phyloP scores from a whole-genome alignment of 2,797 vertebrate genomes.

The Pipistrellus pipistrellus region DNA sequence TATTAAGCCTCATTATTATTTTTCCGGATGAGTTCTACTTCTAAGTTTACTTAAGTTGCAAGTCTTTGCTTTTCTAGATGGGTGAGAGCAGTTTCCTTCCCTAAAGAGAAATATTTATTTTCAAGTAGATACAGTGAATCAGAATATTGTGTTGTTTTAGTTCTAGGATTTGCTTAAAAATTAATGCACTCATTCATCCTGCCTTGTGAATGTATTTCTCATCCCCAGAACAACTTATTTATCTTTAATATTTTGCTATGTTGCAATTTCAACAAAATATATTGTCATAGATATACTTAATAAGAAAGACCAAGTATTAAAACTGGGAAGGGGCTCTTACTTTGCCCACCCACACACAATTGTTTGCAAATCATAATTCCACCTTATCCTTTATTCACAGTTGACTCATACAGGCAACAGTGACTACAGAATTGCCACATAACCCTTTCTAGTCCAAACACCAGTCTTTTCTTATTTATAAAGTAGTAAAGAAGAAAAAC shows the following conservation, averaged over 20 bases:
- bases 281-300: neutral
- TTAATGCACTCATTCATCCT: slow-evolving; percentile 30
- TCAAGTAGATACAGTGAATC: slow-evolving; percentile 51
- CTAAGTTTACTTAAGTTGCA: slow-evolving; percentile 50
- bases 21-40: slow-evolving; percentile 14
- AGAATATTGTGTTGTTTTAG: slow-evolving; percentile 36
- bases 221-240: slow-evolving; percentile 21
- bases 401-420: neutral
- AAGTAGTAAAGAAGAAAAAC: neutral
- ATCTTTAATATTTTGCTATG: slow-evolving; percentile 37
- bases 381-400: neutral
- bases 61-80: slow-evolving; percentile 57
- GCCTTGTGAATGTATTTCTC: neutral
- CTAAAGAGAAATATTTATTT: slow-evolving; percentile 68
- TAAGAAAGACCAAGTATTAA: neutral
- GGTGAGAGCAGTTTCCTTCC: slow-evolving; percentile 61
- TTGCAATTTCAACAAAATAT: slow-evolving; percentile 19
- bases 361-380: neutral
- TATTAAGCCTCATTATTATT: slow-evolving; percentile 47
- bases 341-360: neutral
- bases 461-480: neutral
- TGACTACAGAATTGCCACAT: neutral
- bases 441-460: neutral
- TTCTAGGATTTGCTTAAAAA: slow-evolving; percentile 42
- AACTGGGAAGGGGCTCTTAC: neutral